Evolutionary conservation across 2,888 invertebrate species (phyloP).

Genomic region (Thereva nobilitata): DNA sequence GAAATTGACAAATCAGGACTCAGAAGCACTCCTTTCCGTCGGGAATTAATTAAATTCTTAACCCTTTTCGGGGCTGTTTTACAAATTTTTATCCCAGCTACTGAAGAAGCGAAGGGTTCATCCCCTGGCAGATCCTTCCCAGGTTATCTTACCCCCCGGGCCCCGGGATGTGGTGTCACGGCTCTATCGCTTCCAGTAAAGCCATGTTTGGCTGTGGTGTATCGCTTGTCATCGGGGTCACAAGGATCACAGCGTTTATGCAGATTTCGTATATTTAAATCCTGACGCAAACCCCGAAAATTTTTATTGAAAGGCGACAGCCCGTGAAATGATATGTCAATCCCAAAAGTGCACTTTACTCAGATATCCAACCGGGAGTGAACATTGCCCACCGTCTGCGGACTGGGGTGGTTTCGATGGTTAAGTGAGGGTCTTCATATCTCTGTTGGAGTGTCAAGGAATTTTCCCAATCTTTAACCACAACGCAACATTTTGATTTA

Average conservation of each 20-base stretch:
- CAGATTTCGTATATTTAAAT: constrained; percentile 38
- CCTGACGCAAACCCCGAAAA: constrained; percentile 21
- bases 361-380: not conserved
- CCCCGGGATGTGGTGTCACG: constrained; percentile 16
- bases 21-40: too few relatives aligned
- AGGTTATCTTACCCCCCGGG: not conserved
- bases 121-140: constrained; percentile 18
- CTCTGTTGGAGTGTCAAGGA: too few relatives aligned
- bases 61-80: constrained; percentile 24
- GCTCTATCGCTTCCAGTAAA: constrained; percentile 16
- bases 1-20: constrained; percentile 24
- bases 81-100: constrained; percentile 20
- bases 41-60: constrained; percentile 34
- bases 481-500: too few relatives aligned
- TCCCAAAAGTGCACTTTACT: constrained; percentile 52
- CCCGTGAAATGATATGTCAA: constrained; percentile 61
- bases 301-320: constrained; percentile 60
- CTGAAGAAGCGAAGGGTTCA: constrained; percentile 21
- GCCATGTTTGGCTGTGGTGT: constrained; percentile 9
- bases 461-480: too few relatives aligned
- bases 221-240: constrained; percentile 31
- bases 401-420: too few relatives aligned
- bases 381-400: too few relatives aligned
- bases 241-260: constrained; percentile 36
- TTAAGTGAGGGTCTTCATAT: too few relatives aligned